Evolutionary conservation across 2,888 invertebrate species (phyloP).

Genomic region (Mechanitis messenoides): DNA sequence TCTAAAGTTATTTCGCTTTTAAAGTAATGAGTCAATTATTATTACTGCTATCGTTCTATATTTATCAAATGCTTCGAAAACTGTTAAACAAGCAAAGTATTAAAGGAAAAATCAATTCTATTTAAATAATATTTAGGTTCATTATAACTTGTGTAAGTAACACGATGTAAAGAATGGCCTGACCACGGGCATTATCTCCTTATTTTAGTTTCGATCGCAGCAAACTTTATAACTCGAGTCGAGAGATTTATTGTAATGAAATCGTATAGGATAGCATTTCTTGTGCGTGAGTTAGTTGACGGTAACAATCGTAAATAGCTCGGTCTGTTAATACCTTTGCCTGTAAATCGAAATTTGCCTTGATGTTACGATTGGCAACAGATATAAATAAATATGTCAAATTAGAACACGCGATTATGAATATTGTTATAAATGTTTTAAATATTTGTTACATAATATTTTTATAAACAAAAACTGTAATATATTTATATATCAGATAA

Average conservation of each 20-base stretch:
- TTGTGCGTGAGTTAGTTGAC: constrained; percentile 54
- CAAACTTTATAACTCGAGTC: constrained; percentile 60
- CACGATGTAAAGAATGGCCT: constrained; percentile 47
- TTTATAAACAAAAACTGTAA: too few relatives aligned
- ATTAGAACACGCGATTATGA: constrained; percentile 29
- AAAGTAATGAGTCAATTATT: constrained; percentile 63
- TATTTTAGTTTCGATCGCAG: constrained; percentile 58
- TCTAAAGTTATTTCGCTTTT: constrained; percentile 14
- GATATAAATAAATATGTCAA: constrained; percentile 28
- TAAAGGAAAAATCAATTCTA: constrained; percentile 34
- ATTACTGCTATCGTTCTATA: constrained; percentile 51
- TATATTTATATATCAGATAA: too few relatives aligned
- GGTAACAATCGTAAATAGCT: constrained; percentile 57
- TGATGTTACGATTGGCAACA: constrained; percentile 29
- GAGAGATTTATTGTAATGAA: constrained; percentile 67
- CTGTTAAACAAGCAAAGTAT: constrained; percentile 30
- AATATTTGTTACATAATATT: background rate
- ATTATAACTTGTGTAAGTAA: constrained; percentile 33
- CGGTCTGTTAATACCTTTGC: constrained; percentile 47
- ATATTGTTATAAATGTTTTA: constrained; percentile 8
- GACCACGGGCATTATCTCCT: constrained; percentile 50
- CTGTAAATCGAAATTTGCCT: constrained; percentile 41
- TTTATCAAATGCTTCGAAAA: constrained; percentile 49
- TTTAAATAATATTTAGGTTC: constrained; percentile 26
- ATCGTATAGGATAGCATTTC: constrained; percentile 59